Evolutionary conservation across 2,797 vertebrate species (phyloP).

Genomic region (Mus spretus): DNA sequence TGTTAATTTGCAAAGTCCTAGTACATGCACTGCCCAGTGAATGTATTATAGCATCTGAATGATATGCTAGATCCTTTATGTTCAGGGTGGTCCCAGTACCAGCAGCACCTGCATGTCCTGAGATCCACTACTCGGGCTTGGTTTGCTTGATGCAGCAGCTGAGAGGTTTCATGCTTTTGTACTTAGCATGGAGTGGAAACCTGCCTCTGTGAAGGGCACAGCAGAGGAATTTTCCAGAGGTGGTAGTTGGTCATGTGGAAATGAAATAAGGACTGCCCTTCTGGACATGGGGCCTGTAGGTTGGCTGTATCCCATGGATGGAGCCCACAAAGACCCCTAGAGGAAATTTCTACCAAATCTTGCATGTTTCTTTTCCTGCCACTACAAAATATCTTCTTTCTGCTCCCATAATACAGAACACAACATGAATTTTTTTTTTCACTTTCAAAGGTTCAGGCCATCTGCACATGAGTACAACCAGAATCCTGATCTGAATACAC

Average conservation of each 20-base stretch:
- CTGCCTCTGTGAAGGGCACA: background rate
- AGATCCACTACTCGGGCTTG: background rate
- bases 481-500: slow-evolving; percentile 7
- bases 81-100: background rate
- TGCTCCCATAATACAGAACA: slow-evolving; percentile 7
- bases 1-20: slow-evolving; percentile 29
- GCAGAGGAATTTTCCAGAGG: background rate
- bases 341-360: background rate
- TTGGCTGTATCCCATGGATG: background rate
- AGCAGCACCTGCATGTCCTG: background rate
- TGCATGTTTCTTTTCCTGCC: background rate
- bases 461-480: slow-evolving; percentile 34
- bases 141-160: background rate
- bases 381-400: background rate
- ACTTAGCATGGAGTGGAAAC: background rate
- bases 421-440: background rate
- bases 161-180: background rate
- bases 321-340: background rate
- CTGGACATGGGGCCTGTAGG: background rate
- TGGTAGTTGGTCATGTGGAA: background rate
- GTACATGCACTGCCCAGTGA: background rate
- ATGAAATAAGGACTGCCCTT: background rate
- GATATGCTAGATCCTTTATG: background rate
- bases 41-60: background rate
- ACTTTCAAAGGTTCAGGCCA: slow-evolving; percentile 30